Conservation (phyloP, 2,113 vertebrate genomes). For the Rhabdornis inornatus region DNA sequence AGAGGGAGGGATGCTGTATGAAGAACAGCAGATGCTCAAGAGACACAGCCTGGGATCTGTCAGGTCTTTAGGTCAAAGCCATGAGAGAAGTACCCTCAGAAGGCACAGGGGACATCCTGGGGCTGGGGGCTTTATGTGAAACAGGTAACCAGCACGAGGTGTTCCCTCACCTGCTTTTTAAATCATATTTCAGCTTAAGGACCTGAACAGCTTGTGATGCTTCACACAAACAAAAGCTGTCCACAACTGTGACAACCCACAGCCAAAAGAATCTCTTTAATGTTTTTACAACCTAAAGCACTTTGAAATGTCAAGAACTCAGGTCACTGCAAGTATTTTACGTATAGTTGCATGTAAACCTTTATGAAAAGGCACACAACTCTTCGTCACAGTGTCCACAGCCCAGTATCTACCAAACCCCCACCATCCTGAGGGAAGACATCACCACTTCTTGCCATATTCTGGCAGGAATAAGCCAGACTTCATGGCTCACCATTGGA, state of each 20-base stretch:
- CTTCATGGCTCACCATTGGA: rapidly evolving
- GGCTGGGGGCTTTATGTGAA: not conserved
- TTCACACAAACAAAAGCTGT: not conserved
- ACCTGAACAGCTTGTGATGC: not conserved
- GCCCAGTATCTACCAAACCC: not conserved
- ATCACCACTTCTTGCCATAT: not conserved
- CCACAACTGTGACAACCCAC: not conserved
- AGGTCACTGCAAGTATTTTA: not conserved
- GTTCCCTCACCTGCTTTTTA: not conserved
- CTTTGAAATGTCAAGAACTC: not conserved
- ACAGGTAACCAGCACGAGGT: not conserved
- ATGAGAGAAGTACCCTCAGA: not conserved
- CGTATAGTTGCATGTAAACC: not conserved
- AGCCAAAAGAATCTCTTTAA: not conserved
- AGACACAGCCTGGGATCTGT: not conserved
- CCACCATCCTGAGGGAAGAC: not conserved
- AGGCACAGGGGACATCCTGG: not conserved
- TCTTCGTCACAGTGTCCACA: not conserved
- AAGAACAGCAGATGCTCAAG: not conserved
- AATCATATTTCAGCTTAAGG: not conserved
- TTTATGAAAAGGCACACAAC: not conserved
- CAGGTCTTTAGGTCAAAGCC: not conserved
- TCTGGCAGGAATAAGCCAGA: not conserved
- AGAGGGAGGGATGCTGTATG: too few species aligned
- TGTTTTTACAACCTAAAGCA: not conserved